A percentile compares a stretch with the other conserved stretches of the same genome.
Evolutionary conservation across 2,797 vertebrate species (phyloP).

Genomic region (Tadarida brasiliensis): DNA sequence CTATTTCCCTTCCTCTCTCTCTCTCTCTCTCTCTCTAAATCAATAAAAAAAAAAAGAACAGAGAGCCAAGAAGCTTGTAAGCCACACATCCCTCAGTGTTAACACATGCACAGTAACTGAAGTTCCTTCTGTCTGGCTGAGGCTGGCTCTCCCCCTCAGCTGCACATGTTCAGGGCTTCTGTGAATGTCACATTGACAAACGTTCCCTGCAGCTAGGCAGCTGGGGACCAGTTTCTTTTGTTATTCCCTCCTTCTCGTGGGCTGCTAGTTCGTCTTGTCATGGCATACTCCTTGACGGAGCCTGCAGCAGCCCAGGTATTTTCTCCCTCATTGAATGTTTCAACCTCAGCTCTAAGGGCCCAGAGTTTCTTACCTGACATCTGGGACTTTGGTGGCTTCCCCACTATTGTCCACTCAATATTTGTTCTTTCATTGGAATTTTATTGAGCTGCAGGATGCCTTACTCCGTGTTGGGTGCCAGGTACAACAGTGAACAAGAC

Average conservation of each 20-base stretch:
- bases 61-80: slow-evolving; percentile 1
- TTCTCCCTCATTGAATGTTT: neutral
- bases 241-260: neutral
- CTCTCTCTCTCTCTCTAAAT: too few relatives aligned
- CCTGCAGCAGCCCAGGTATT: neutral
- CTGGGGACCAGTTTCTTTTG: slow-evolving; percentile 45
- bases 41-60: neutral
- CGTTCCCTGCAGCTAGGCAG: slow-evolving; percentile 45
- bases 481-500: neutral
- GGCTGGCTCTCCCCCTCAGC: slow-evolving; percentile 28
- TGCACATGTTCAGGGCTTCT: slow-evolving; percentile 53
- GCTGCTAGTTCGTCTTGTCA: slow-evolving; percentile 12
- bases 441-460: neutral
- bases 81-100: neutral
- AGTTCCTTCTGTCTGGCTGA: slow-evolving; percentile 21
- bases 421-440: neutral
- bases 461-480: neutral
- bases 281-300: neutral
- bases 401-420: neutral
- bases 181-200: slow-evolving; percentile 67
- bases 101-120: slow-evolving; percentile 20
- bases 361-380: neutral
- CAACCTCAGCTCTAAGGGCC: neutral
- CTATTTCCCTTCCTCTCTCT: neutral
- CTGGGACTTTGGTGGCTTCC: neutral